Conservation (phyloP, 2,797 vertebrate species). For the Syndactyla subalaris region DNA sequence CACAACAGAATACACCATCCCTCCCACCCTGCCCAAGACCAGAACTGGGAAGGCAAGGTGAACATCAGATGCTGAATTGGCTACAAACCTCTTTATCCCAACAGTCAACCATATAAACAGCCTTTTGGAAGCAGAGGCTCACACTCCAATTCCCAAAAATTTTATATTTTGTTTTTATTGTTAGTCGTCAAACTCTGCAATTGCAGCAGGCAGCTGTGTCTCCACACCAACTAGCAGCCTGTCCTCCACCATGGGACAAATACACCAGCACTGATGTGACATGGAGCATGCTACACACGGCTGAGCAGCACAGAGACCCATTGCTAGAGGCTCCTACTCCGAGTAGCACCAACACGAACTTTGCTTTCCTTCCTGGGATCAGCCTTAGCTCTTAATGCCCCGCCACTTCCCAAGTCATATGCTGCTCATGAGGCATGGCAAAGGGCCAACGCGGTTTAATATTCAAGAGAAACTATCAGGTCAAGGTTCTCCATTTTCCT, state of each 20-base stretch:
- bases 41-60: background rate
- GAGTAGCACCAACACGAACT: background rate
- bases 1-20: background rate
- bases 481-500: constrained; percentile 25
- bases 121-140: background rate
- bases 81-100: background rate
- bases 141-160: background rate
- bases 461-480: background rate
- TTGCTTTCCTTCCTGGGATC: background rate
- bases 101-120: background rate
- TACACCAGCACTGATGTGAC: fast-evolving
- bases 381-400: background rate
- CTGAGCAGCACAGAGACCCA: background rate
- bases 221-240: background rate
- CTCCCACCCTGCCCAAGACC: background rate
- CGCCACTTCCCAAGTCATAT: background rate
- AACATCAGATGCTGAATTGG: background rate
- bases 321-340: background rate
- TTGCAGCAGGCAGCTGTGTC: background rate
- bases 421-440: background rate
- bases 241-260: background rate
- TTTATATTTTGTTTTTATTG: background rate
- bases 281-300: fast-evolving
- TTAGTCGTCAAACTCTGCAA: background rate
- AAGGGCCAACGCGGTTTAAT: background rate